phyloP scores from a whole-genome alignment of 2,888 invertebrate species.

The Microctonus brassicae region DNA sequence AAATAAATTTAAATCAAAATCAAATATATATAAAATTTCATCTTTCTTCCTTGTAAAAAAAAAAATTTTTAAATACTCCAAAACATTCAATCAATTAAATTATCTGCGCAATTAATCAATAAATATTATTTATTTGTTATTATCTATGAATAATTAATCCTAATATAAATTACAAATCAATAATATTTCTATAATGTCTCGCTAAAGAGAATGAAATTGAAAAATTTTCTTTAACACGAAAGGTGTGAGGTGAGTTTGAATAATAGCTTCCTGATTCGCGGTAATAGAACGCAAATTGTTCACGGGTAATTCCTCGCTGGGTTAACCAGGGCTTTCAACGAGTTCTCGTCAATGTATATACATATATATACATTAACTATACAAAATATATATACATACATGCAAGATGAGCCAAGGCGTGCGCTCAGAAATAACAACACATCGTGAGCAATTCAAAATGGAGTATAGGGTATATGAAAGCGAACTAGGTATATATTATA shows the following conservation, averaged over 20 bases:
- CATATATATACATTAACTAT: not conserved
- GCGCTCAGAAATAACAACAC: conserved; percentile 28
- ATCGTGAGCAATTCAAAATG: conserved; percentile 28
- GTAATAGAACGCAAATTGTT: conserved; percentile 38
- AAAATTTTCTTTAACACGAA: conserved; percentile 23
- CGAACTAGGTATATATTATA: not conserved
- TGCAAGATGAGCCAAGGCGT: not conserved
- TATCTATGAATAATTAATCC: not conserved
- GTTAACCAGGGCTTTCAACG: conserved; percentile 41
- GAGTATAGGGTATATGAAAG: conserved; percentile 16
- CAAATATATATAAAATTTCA: no score
- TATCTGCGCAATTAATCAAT: not conserved
- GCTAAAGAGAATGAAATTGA: not conserved
- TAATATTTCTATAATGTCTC: not conserved
- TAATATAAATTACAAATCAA: not conserved
- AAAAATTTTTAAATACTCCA: no score
- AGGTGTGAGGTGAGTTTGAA: conserved; percentile 30
- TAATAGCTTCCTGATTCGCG: conserved; percentile 41
- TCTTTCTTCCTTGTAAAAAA: no score
- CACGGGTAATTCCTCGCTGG: conserved; percentile 33
- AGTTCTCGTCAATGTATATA: conserved; percentile 3
- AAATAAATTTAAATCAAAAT: no score
- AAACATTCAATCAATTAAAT: no score
- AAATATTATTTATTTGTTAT: not conserved
- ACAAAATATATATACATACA: not conserved